Base-by-base conservation (phyloP, 2,797 vertebrate species). In the Chrysocyon brachyurus region DNA sequence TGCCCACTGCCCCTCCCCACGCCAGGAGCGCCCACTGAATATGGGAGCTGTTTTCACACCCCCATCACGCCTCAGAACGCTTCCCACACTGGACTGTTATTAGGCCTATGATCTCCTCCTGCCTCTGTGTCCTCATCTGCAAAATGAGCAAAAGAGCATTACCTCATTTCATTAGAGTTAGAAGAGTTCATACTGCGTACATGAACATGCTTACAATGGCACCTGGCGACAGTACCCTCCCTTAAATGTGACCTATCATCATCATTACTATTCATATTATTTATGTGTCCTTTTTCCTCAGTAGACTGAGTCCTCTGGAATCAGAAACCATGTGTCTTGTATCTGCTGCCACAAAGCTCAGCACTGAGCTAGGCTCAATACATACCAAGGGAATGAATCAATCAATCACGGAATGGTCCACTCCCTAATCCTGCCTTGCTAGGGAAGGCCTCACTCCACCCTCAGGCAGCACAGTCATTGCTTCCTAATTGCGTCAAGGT, bases 101-200 rank as follows among this genome's bases (percentile, higher is more conserved):
- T 6, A 57, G 40, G 31, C 22, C n/a, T 9, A 26, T 46, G 54
- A 7, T 17, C 3, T 89, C 66, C 86, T 22, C 22, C 36, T 14
- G 36, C 64, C 85, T 92, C 70, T 79, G 11, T 56, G 66, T 90
- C 86, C 87, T 82, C 36, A 17, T n/a, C 82, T 92, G 52, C 5
- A 84, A 93, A 90, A 66, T 40, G 46, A 61, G 28, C 19, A 1
- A 46, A 59, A 72, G 46, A 83, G 19, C n/a, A 26, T 21, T 49
- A n/a, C 40, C 11, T 90, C 75, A 2, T 72, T 95, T 91, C 57
- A 5, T 33, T 17, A 66, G 90, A 90, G n/a, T 46, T 36, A 17
- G 64, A 57, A 77, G 14, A 49, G n/a, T 52, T n/a, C 72, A 46
- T 68, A 24, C 70, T 26, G 22, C 6, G 0, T 14, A 15, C 26